phyloP scores from a whole-genome alignment of 2,113 vertebrate species.

The Dasyornis broadbenti region DNA sequence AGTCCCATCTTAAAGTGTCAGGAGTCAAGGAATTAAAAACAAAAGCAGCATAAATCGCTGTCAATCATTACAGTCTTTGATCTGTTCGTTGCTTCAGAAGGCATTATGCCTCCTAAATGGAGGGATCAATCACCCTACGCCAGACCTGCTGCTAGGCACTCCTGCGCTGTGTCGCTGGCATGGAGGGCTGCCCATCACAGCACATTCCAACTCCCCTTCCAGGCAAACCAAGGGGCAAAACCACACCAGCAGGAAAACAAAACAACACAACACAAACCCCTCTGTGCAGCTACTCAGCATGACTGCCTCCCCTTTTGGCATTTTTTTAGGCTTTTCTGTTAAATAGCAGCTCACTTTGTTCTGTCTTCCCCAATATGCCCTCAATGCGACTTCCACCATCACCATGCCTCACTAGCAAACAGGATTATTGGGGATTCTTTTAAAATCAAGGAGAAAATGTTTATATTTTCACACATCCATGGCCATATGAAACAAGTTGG shows the following conservation, averaged over 20 bases:
- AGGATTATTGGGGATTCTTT: background rate
- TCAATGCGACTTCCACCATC: background rate
- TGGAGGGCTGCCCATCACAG: background rate
- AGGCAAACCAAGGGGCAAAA: background rate
- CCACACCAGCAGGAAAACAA: slow-evolving; percentile 10
- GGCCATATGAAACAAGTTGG: background rate
- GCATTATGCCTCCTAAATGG: slow-evolving; percentile 52
- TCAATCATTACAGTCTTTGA: slow-evolving; percentile 63
- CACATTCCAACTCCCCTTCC: slow-evolving; percentile 5
- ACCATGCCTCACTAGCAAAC: background rate
- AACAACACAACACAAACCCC: background rate
- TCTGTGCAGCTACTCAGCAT: background rate
- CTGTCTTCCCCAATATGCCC: background rate
- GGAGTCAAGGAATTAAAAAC: slow-evolving; percentile 66
- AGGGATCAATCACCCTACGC: slow-evolving; percentile 43
- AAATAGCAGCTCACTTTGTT: background rate
- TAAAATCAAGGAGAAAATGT: background rate
- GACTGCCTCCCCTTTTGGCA: background rate
- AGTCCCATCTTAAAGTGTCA: slow-evolving; percentile 47
- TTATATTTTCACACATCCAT: background rate
- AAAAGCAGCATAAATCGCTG: slow-evolving; percentile 55
- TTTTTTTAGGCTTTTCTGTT: background rate
- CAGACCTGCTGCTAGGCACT: slow-evolving; percentile 15
- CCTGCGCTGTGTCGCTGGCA: background rate
- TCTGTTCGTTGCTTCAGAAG: slow-evolving; percentile 50